Percentiles rank a stretch among this genome's conserved stretches.
phyloP scores from a whole-genome alignment of 1,140 invertebrate species.

The Cyphomyrmex costatus region DNA sequence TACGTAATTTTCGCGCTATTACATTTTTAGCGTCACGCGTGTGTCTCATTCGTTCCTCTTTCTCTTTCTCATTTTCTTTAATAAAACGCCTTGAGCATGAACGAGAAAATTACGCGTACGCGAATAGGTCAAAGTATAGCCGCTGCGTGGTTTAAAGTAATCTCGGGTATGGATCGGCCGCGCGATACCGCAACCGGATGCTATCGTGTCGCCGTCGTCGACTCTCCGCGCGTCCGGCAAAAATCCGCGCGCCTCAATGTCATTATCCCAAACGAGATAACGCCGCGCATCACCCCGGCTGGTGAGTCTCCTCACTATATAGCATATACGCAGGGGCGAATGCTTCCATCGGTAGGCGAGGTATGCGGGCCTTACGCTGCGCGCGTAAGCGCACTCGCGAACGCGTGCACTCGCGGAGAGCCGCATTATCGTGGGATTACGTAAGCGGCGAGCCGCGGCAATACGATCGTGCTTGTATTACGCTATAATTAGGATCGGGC shows the following conservation, averaged over 20 bases:
- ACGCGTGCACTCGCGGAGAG: slow-evolving; percentile 67
- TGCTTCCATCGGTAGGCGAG: slow-evolving; percentile 72
- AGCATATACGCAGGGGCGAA: slow-evolving; percentile 60
- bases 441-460: slow-evolving; percentile 76
- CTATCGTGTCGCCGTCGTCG: neutral
- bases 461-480: slow-evolving; percentile 77
- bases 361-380: slow-evolving; percentile 72
- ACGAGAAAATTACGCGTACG: neutral
- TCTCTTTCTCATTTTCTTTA: neutral
- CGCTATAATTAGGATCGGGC: slow-evolving; percentile 80
- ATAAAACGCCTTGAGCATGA: neutral
- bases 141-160: neutral
- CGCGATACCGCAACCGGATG: slow-evolving; percentile 24
- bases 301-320: slow-evolving; percentile 2
- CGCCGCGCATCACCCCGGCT: slow-evolving; percentile 55
- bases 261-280: slow-evolving; percentile 70
- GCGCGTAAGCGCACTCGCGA: slow-evolving; percentile 61
- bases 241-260: slow-evolving; percentile 56
- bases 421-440: slow-evolving; percentile 80
- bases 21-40: slow-evolving; percentile 10
- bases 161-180: neutral
- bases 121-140: slow-evolving; percentile 5
- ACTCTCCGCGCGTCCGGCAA: slow-evolving; percentile 5
- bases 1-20: slow-evolving; percentile 42
- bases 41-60: neutral